Percentiles rank a stretch among this genome's conserved stretches.
These are phyloP conservation scores for Cotesia chilonis DNA, from an alignment of 1,140 invertebrate species.

Conservation along the genomic window DNA sequence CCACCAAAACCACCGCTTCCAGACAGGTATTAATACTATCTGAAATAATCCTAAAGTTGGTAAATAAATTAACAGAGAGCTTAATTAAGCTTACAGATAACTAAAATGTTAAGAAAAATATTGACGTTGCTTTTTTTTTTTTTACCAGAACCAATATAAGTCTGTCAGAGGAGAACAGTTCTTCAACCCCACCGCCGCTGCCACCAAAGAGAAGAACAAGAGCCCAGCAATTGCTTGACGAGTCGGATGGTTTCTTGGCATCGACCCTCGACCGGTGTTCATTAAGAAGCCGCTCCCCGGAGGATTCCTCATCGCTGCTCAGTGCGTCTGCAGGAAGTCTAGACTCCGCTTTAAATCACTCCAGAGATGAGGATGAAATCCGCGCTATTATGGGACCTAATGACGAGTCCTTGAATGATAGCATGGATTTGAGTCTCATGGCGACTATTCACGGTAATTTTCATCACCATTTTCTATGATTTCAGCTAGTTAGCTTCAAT, in stretches of 20 bases:
- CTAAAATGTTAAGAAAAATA: background rate
- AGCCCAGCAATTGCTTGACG: slow-evolving; percentile 64
- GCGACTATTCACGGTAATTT: slow-evolving; percentile 61
- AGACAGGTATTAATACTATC: slow-evolving; percentile 65
- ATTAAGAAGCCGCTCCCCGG: slow-evolving; percentile 71
- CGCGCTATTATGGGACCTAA: slow-evolving; percentile 71
- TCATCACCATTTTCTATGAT: background rate
- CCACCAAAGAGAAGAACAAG: slow-evolving; percentile 77
- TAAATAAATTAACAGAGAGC: too few relatives aligned
- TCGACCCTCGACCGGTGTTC: slow-evolving; percentile 72
- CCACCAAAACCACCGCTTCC: slow-evolving; percentile 90
- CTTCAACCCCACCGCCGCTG: slow-evolving; percentile 71
- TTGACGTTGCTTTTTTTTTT: slow-evolving; percentile 15
- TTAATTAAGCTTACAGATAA: too few relatives aligned
- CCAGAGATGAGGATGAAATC: slow-evolving; percentile 77
- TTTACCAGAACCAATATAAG: slow-evolving; percentile 53
- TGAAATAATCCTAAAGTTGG: too few relatives aligned
- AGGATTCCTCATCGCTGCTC: slow-evolving; percentile 75
- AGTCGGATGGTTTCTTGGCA: slow-evolving; percentile 65
- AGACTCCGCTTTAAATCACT: slow-evolving; percentile 85
- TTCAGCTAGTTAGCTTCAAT: background rate
- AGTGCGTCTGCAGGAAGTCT: slow-evolving; percentile 81
- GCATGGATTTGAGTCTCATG: slow-evolving; percentile 63
- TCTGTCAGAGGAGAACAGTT: slow-evolving; percentile 59
- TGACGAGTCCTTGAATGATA: slow-evolving; percentile 64